Conservation (phyloP, 2,888 invertebrate genomes). For the Globia sparganii region DNA sequence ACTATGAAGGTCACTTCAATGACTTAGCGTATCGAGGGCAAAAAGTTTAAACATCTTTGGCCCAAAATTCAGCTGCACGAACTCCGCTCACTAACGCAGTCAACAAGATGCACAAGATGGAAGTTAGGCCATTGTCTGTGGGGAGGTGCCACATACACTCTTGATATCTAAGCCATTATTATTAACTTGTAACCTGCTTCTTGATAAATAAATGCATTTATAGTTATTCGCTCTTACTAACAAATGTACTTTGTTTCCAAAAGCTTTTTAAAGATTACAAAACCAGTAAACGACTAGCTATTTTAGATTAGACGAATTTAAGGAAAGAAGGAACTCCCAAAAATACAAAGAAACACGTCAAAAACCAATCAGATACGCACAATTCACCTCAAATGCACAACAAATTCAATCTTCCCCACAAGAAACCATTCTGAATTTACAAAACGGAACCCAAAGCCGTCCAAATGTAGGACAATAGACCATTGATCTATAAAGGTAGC, state of each 20-base stretch:
- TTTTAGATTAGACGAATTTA: too few species aligned
- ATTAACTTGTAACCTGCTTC: too few species aligned
- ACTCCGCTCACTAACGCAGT: too few species aligned
- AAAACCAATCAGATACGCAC: neutral
- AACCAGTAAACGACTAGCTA: neutral
- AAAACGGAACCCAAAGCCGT: slow-evolving; percentile 31
- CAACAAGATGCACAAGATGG: too few species aligned
- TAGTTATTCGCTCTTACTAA: neutral
- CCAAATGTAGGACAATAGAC: slow-evolving; percentile 64
- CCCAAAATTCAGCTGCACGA: too few species aligned
- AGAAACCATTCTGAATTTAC: slow-evolving; percentile 14
- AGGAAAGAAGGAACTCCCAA: too few species aligned
- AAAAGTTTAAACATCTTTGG: too few species aligned
- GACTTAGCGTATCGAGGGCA: too few species aligned
- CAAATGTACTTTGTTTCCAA: neutral
- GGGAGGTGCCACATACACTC: too few species aligned
- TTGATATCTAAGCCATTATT: too few species aligned
- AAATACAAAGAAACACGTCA: neutral
- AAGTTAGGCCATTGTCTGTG: too few species aligned
- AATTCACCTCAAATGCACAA: neutral
- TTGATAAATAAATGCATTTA: neutral
- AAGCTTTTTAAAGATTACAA: neutral
- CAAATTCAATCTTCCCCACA: slow-evolving; percentile 4
- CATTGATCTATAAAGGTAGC: slow-evolving; percentile 60
- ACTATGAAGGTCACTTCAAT: neutral